Base-by-base conservation (phyloP, 1,140 invertebrate species). In the Tigriopus japonicus region DNA sequence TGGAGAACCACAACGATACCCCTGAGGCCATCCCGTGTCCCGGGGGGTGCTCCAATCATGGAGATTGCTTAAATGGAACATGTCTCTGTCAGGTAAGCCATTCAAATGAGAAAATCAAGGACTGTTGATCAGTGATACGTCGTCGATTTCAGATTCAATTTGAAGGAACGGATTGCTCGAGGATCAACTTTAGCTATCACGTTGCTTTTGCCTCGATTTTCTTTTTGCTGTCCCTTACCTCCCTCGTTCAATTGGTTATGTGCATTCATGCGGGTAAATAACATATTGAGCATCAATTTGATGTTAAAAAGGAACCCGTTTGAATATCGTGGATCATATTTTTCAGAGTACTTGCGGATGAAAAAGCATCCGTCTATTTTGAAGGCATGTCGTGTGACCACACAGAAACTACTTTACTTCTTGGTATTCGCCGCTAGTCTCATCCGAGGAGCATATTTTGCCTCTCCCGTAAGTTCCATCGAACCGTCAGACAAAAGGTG, bases 321-420 rank as follows among this genome's bases (percentile, higher is more conserved):
- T n/a, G n/a, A n/a, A n/a, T n/a, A n/a, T n/a, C n/a, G n/a, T n/a
- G n/a, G n/a, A n/a, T n/a, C n/a, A n/a, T n/a, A n/a, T n/a, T n/a
- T 35, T 35, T 35, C 28, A 42, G 88, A 92, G 73, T 91, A 86
- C 76, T 75, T 82, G 63, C 75, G 81, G 64, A 79, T 87, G 72
- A 54, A 61, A 28, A 87, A 91, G 74, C 80, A 83, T 49, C 85
- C 85, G 10, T 84, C 83, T 1, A 74, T 89, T 59, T 68, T 85
- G 0, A 75, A 80, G 62, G 87, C 88, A 9, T 90, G 86, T 68
- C 78, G 84, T 66, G 78, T 93, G 42, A 93, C 88, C 56, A 91
- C 84, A 3, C 89, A 92, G 69, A 95, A 95, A 75, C 75, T 89
- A 64, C 77, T 95, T 7, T 93, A 93, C 69, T 80, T 91, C 63